These are phyloP conservation scores for Odontomyia ornata DNA, from an alignment of 2,888 invertebrate species.

Conservation along the genomic window DNA sequence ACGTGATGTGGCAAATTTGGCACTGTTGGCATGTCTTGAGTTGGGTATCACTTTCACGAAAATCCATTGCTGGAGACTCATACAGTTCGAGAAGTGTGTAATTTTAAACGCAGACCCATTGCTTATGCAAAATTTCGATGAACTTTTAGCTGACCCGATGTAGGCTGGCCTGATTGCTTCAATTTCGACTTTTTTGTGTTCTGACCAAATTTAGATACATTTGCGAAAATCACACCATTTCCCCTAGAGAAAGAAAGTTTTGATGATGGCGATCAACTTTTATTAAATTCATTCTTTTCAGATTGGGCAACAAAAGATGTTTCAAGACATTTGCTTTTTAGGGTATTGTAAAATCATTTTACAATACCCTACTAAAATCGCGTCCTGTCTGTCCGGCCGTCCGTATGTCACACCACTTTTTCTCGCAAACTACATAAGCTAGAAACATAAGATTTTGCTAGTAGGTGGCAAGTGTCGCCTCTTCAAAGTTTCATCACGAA, in stretches of 20 bases:
- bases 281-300: slow-evolving; percentile 92
- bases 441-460: too few relatives aligned
- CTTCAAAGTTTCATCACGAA: too few relatives aligned
- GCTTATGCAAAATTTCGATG: slow-evolving; percentile 96
- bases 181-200: too few relatives aligned
- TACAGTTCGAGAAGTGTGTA: slow-evolving; percentile 95
- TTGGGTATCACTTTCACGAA: slow-evolving; percentile 99
- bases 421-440: too few relatives aligned
- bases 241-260: slow-evolving; percentile 92
- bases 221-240: slow-evolving; percentile 79
- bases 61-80: slow-evolving; percentile 97
- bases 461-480: too few relatives aligned
- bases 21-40: slow-evolving; percentile 90
- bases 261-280: slow-evolving; percentile 97
- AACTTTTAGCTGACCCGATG: slow-evolving; percentile 95
- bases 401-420: too few relatives aligned
- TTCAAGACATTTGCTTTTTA: slow-evolving; percentile 91
- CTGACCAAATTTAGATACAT: too few relatives aligned
- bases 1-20: slow-evolving; percentile 89
- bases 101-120: slow-evolving; percentile 98
- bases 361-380: too few relatives aligned
- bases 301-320: slow-evolving; percentile 95
- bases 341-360: too few relatives aligned
- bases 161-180: slow-evolving; percentile 99
- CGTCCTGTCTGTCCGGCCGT: too few relatives aligned